Evolutionary conservation across 2,888 invertebrate species (phyloP).

Genomic region (Agapostemon virescens): DNA sequence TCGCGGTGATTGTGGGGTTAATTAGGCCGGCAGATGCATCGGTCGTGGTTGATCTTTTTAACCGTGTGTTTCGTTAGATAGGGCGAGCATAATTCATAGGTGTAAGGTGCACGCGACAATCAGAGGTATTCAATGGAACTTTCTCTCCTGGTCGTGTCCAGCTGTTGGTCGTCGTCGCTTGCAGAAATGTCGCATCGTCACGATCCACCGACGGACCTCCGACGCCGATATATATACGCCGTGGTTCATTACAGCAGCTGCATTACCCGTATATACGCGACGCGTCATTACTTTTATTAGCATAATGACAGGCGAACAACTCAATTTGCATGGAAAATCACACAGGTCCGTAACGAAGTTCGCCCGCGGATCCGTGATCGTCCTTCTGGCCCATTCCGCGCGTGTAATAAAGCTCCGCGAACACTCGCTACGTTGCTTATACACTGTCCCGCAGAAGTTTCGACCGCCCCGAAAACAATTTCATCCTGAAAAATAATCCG

Average conservation of each 20-base stretch:
- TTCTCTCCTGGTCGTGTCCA: slow-evolving; percentile 12
- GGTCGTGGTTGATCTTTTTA: slow-evolving; percentile 4
- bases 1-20: neutral
- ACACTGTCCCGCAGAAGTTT: slow-evolving; percentile 15
- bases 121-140: neutral
- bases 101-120: slow-evolving; percentile 20
- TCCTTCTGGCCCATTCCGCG: slow-evolving; percentile 39
- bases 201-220: slow-evolving; percentile 60
- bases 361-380: slow-evolving; percentile 65
- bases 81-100: slow-evolving; percentile 8
- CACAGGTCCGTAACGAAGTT: slow-evolving; percentile 68
- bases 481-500: neutral
- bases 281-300: slow-evolving; percentile 76
- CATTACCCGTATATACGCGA: slow-evolving; percentile 65
- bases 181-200: slow-evolving; percentile 50
- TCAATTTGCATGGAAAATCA: slow-evolving; percentile 78
- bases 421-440: neutral
- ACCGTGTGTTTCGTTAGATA: slow-evolving; percentile 33
- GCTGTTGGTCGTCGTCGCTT: slow-evolving; percentile 12
- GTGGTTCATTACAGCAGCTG: slow-evolving; percentile 70
- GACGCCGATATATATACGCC: slow-evolving; percentile 52
- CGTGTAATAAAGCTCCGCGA: slow-evolving; percentile 37
- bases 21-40: slow-evolving; percentile 46
- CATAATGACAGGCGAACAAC: slow-evolving; percentile 77
- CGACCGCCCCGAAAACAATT: neutral